These are phyloP conservation scores for Drosophila leonis DNA, from an alignment of 2,888 invertebrate genomes.

Conservation along the genomic window DNA sequence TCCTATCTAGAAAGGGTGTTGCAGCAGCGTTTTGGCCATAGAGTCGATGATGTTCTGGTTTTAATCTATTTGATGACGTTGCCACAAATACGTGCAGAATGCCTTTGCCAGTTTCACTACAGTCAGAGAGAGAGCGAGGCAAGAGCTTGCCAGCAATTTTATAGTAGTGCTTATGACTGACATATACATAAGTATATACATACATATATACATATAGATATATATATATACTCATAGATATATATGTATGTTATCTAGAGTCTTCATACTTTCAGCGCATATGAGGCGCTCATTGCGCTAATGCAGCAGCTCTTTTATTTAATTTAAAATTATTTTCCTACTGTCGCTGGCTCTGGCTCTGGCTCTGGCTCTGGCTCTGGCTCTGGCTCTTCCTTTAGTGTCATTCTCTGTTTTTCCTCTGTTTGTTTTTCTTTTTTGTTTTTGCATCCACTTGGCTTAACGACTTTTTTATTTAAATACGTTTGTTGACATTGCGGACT, in stretches of 20 bases:
- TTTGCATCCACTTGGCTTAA: constrained; percentile 75
- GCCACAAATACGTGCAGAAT: constrained; percentile 31
- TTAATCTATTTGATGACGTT: constrained; percentile 55
- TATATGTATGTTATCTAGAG: neutral
- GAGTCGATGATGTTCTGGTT: neutral
- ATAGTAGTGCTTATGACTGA: constrained; percentile 2
- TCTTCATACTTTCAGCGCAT: neutral
- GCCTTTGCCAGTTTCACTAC: constrained; percentile 3
- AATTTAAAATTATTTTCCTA: constrained; percentile 71
- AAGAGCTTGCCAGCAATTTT: constrained; percentile 7
- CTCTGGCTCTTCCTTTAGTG: constrained; percentile 15
- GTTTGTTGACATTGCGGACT: constrained; percentile 78
- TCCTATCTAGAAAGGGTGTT: neutral
- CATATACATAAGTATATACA: neutral
- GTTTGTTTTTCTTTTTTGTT: constrained; percentile 27
- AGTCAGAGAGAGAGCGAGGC: neutral
- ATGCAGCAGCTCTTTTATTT: constrained; percentile 67
- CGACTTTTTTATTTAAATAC: constrained; percentile 80
- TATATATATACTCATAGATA: neutral
- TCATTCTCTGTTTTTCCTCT: constrained; percentile 14
- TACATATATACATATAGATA: neutral
- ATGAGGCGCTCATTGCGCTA: constrained; percentile 46
- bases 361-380: constrained; percentile 37
- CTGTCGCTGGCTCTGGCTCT: constrained; percentile 29
- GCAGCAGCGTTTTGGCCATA: neutral